These are phyloP conservation scores for Yponomeuta sedellus DNA, from an alignment of 2,888 invertebrate genomes.

Conservation along the genomic window DNA sequence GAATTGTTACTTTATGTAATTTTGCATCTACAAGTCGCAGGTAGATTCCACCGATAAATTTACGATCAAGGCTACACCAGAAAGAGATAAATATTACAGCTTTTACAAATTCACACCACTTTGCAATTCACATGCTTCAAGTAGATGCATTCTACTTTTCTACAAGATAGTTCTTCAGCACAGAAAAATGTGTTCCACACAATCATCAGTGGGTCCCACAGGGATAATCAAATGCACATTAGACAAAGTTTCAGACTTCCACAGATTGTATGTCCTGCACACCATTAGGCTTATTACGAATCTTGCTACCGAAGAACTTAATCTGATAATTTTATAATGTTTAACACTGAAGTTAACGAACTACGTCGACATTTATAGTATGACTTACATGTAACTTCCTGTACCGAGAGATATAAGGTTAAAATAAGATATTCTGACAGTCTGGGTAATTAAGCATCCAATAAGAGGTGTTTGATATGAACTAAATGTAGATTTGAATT, in stretches of 20 bases:
- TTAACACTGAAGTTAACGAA: constrained; percentile 54
- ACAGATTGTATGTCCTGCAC: too few species aligned
- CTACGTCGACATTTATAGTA: constrained; percentile 58
- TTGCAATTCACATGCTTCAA: neutral
- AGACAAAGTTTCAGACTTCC: too few species aligned
- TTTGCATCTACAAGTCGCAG: neutral
- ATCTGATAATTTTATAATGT: constrained; percentile 25
- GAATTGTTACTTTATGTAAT: too few species aligned
- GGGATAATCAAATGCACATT: too few species aligned
- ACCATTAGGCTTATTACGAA: too few species aligned
- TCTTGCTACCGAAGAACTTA: neutral
- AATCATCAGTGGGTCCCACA: too few species aligned
- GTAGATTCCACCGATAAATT: neutral
- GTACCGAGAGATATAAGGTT: constrained; percentile 70
- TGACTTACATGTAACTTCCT: constrained; percentile 66
- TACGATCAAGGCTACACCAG: too few species aligned
- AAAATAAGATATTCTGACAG: constrained; percentile 45
- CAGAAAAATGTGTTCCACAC: too few species aligned
- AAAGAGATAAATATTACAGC: neutral
- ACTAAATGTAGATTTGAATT: neutral
- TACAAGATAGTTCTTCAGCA: neutral
- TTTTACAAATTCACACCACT: neutral
- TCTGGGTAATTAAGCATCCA: constrained; percentile 3
- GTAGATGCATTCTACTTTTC: neutral
- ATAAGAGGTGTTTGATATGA: neutral